Evolutionary conservation across 2,113 vertebrate species (phyloP).

Genomic region (Edolisoma coerulescens): DNA sequence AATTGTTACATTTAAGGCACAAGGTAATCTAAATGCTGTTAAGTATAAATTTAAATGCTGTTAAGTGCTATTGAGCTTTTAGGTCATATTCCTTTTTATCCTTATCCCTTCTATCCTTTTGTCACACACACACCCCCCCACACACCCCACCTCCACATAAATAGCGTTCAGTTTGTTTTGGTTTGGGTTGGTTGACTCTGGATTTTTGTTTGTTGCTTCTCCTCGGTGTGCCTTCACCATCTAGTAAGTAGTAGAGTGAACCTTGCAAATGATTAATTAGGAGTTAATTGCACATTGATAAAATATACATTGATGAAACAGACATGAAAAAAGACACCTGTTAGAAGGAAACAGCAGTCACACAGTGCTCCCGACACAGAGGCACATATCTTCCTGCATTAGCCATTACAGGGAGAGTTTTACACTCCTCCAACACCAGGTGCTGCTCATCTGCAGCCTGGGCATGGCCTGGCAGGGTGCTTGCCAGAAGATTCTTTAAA

Average conservation of each 20-base stretch:
- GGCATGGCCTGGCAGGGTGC: fast-evolving
- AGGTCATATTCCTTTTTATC: not conserved
- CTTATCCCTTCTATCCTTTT: not conserved
- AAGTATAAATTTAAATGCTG: not conserved
- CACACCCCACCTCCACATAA: not conserved
- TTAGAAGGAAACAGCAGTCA: not conserved
- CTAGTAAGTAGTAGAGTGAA: not conserved
- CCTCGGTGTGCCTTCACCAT: not conserved
- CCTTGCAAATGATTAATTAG: not conserved
- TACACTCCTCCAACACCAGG: fast-evolving
- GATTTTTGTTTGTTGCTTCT: not conserved
- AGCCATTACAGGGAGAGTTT: too few relatives aligned
- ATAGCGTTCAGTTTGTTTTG: not conserved
- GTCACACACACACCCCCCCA: not conserved
- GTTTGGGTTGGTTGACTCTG: not conserved
- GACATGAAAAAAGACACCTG: too few relatives aligned
- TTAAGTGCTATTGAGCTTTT: not conserved
- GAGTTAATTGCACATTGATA: not conserved
- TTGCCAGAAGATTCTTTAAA: not conserved
- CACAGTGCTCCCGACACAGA: fast-evolving
- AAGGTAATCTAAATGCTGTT: not conserved
- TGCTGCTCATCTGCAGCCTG: not conserved
- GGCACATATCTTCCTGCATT: fast-evolving
- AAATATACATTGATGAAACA: not conserved
- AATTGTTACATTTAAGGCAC: not conserved